Conservation (phyloP, 2,888 invertebrate genomes). For the Druceiella hillmani region DNA sequence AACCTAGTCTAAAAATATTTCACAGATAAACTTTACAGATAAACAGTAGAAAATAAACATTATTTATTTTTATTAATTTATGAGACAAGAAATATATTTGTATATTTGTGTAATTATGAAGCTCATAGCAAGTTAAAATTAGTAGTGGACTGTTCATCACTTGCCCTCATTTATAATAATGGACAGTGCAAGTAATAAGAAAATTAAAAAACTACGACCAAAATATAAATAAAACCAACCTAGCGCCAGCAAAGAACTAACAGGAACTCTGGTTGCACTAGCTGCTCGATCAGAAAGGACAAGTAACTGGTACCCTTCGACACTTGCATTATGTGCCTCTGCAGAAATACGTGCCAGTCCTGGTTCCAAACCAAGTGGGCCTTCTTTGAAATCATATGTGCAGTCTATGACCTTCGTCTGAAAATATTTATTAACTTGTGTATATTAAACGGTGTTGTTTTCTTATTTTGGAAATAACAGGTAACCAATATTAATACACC, state of each 20-base stretch:
- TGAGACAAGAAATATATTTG: too few species aligned
- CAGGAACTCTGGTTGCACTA: slow-evolving; percentile 60
- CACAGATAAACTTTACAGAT: background rate
- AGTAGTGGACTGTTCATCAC: too few species aligned
- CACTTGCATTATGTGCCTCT: slow-evolving; percentile 77
- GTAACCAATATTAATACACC: too few species aligned
- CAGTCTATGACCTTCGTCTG: slow-evolving; percentile 80
- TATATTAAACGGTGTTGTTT: too few species aligned
- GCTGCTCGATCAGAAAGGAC: slow-evolving; percentile 78
- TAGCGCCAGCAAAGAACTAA: slow-evolving; percentile 77
- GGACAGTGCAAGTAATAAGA: background rate
- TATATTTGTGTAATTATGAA: too few species aligned
- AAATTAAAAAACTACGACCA: background rate
- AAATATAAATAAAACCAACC: slow-evolving; percentile 33
- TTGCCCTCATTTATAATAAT: background rate
- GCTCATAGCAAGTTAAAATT: too few species aligned
- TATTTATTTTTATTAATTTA: too few species aligned
- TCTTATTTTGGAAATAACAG: too few species aligned
- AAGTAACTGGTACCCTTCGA: slow-evolving; percentile 73
- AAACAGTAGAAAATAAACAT: too few species aligned
- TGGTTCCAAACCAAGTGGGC: slow-evolving; percentile 67
- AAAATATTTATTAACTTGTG: background rate
- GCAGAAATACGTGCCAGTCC: slow-evolving; percentile 76
- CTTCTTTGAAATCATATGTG: slow-evolving; percentile 75
- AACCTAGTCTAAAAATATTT: slow-evolving; percentile 3